Evolutionary conservation across 2,797 vertebrate genomes (phyloP).

Genomic region (Spheniscus humboldti): DNA sequence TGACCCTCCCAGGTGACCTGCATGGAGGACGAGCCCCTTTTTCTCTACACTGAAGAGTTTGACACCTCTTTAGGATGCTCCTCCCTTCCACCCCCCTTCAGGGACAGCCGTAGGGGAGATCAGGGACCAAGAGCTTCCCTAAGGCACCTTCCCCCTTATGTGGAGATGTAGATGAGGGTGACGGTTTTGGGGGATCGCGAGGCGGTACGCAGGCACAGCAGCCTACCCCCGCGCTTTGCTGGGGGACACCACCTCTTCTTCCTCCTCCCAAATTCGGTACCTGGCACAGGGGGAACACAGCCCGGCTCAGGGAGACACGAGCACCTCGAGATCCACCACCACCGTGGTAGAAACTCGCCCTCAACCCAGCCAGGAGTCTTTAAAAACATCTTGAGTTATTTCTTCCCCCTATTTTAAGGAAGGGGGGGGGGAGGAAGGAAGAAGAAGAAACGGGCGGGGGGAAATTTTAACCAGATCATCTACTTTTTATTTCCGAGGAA

Average conservation of each 20-base stretch:
- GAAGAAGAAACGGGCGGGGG: background rate
- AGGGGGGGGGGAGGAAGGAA: background rate
- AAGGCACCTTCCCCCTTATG: background rate
- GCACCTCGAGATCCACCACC: background rate
- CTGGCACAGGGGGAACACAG: background rate
- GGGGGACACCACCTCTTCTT: background rate
- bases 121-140: background rate
- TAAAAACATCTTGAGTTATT: background rate
- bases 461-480: constrained; percentile 67
- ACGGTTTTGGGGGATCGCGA: background rate
- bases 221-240: rapidly evolving
- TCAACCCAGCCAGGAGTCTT: background rate
- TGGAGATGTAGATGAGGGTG: background rate
- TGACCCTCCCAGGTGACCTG: background rate
- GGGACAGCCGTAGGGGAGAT: background rate
- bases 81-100: background rate
- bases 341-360: rapidly evolving
- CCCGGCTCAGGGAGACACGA: background rate
- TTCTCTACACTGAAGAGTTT: rapidly evolving
- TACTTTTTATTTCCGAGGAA: constrained; percentile 95
- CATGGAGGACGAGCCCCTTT: rapidly evolving
- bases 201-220: background rate
- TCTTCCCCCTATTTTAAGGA: background rate
- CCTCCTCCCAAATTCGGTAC: background rate
- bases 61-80: background rate